Evolutionary conservation across 1,140 invertebrate species (phyloP).

Genomic region (Anoplophora glabripennis): DNA sequence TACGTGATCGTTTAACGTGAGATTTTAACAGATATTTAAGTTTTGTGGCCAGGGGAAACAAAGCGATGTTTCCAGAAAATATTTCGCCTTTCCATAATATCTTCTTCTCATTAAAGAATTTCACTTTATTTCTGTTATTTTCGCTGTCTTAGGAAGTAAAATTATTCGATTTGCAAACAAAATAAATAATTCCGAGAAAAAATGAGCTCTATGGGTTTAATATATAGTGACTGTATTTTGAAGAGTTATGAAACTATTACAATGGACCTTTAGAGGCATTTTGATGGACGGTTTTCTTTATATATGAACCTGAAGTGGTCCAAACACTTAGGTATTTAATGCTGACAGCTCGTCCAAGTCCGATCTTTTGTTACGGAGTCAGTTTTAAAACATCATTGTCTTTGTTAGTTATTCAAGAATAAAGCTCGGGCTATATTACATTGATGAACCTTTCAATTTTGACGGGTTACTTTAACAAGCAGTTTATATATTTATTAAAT

Average conservation of each 20-base stretch:
- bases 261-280: slow-evolving; percentile 32
- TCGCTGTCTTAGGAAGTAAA: no score
- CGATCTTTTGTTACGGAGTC: slow-evolving; percentile 30
- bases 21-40: no score
- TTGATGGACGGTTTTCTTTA: slow-evolving; percentile 32
- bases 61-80: no score
- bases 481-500: slow-evolving; percentile 36
- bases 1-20: no score
- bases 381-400: slow-evolving; percentile 33
- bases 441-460: slow-evolving; percentile 25
- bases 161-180: neutral
- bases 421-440: slow-evolving; percentile 29
- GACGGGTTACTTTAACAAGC: slow-evolving; percentile 24
- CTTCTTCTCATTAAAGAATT: no score
- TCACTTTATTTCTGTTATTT: no score
- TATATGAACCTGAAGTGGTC: slow-evolving; percentile 30
- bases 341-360: slow-evolving; percentile 31
- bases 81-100: no score
- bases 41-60: no score
- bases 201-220: no score
- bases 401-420: slow-evolving; percentile 18
- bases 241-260: slow-evolving; percentile 15
- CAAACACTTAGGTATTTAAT: slow-evolving; percentile 34
- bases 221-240: no score
- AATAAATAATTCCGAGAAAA: slow-evolving; percentile 3